A percentile compares a stretch with the other conserved stretches of the same genome.
These are phyloP conservation scores for Bellardia bayeri DNA, from an alignment of 2,888 invertebrate genomes.

Conservation along the genomic window DNA sequence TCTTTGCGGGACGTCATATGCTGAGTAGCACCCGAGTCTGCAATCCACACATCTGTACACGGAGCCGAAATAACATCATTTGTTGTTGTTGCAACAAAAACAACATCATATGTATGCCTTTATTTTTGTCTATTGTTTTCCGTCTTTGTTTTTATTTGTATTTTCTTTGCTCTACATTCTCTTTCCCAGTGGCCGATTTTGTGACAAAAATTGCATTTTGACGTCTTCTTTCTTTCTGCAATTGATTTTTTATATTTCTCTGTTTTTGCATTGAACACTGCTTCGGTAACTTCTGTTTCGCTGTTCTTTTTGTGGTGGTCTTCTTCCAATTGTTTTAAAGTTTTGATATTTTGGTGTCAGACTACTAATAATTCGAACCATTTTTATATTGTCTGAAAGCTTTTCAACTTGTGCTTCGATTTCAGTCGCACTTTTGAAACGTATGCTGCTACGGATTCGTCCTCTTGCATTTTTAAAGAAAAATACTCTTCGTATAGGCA, in stretches of 20 bases:
- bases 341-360: conserved; percentile 68
- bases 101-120: conserved; percentile 46
- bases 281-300: too few species aligned
- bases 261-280: background rate
- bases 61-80: background rate
- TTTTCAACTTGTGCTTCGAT: conserved; percentile 29
- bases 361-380: conserved; percentile 69
- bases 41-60: too few species aligned
- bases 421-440: too few species aligned
- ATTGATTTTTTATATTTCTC: background rate
- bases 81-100: conserved; percentile 47
- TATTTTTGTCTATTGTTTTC: conserved; percentile 44
- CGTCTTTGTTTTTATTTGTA: conserved; percentile 23
- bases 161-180: conserved; percentile 60
- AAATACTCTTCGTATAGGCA: too few species aligned
- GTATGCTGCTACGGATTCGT: too few species aligned
- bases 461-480: too few species aligned
- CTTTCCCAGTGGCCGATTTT: conserved; percentile 60
- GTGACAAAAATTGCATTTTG: conserved; percentile 51
- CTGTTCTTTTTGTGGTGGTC: conserved; percentile 35
- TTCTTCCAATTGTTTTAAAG: conserved; percentile 69
- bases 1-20: conserved; percentile 69
- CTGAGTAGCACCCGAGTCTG: too few species aligned
- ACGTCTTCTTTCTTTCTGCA: conserved; percentile 36
- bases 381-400: conserved; percentile 70